Percentiles rank a stretch among this genome's conserved stretches.
Evolutionary conservation across 1,140 invertebrate genomes (phyloP).

Genomic region (Drosophila kikkawai): DNA sequence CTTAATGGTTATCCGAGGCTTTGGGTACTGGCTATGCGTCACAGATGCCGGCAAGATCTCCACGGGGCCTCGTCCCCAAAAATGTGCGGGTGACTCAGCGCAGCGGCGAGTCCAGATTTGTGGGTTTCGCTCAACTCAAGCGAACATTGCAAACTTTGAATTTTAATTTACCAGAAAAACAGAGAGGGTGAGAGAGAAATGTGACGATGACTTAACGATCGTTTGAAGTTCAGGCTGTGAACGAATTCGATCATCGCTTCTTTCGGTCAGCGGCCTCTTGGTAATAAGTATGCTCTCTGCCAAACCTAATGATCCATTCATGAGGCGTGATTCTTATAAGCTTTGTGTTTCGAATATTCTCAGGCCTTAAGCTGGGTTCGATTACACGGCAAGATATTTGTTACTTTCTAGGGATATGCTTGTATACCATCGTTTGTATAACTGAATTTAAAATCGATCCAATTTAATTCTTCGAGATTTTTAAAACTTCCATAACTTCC

Average conservation of each 20-base stretch:
- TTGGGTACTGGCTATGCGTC: conserved; percentile 41
- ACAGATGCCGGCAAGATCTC: conserved; percentile 33
- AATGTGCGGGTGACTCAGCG: conserved; percentile 31
- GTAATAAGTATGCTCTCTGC: conserved; percentile 5
- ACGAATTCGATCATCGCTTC: conserved; percentile 41
- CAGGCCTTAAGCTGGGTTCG: background rate
- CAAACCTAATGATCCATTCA: conserved; percentile 10
- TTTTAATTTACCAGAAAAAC: conserved; percentile 29
- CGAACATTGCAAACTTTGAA: conserved; percentile 33
- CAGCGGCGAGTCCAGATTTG: conserved; percentile 21
- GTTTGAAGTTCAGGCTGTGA: background rate
- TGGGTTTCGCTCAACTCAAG: conserved; percentile 4
- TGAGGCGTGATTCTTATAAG: conserved; percentile 18
- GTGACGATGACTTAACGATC: conserved; percentile 18
- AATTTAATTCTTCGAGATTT: too few relatives aligned
- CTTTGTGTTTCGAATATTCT: conserved; percentile 11
- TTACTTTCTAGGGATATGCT: background rate
- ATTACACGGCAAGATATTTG: background rate
- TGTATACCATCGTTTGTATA: background rate
- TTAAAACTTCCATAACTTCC: background rate
- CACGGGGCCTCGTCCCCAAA: conserved; percentile 31
- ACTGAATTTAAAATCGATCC: too few relatives aligned
- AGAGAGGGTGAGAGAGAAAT: conserved; percentile 14
- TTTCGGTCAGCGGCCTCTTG: conserved; percentile 46
- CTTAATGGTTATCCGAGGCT: conserved; percentile 30